phyloP scores from a whole-genome alignment of 1,140 invertebrate species.

The Latrodectus geometricus region DNA sequence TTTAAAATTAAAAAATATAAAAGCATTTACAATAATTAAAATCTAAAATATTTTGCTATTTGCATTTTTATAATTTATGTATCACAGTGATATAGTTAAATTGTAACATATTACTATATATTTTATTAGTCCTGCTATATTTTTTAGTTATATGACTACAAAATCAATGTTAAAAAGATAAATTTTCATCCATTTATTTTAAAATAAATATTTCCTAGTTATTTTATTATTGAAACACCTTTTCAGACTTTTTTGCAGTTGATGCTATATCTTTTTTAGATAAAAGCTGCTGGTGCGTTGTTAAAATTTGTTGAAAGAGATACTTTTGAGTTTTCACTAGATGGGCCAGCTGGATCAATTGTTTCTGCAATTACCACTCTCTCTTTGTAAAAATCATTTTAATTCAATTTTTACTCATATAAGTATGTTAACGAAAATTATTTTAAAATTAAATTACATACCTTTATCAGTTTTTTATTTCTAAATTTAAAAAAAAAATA shows the following conservation, averaged over 20 bases:
- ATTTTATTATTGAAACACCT: not conserved
- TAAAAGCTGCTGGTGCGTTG: constrained; percentile 80
- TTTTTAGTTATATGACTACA: not conserved
- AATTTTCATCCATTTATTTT: not conserved
- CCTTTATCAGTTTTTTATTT: not conserved
- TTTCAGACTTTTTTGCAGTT: not conserved
- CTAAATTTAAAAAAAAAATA: not conserved
- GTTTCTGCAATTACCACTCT: constrained; percentile 76
- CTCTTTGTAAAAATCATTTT: constrained; percentile 73
- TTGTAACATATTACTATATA: too few species aligned
- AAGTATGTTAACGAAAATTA: constrained; percentile 13
- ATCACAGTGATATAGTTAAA: too few species aligned
- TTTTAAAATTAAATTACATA: not conserved
- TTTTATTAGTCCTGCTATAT: too few species aligned
- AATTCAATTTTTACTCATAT: not conserved
- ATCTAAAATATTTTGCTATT: too few species aligned
- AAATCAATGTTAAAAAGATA: not conserved
- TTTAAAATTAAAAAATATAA: too few species aligned
- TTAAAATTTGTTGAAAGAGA: constrained; percentile 80
- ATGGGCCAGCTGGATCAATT: constrained; percentile 69
- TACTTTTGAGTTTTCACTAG: constrained; percentile 74
- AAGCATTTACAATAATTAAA: too few species aligned
- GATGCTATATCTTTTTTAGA: constrained; percentile 64
- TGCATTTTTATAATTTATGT: too few species aligned
- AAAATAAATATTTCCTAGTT: not conserved